Evolutionary conservation across 2,888 invertebrate genomes (phyloP).

Genomic region (Ormyrus thymus): DNA sequence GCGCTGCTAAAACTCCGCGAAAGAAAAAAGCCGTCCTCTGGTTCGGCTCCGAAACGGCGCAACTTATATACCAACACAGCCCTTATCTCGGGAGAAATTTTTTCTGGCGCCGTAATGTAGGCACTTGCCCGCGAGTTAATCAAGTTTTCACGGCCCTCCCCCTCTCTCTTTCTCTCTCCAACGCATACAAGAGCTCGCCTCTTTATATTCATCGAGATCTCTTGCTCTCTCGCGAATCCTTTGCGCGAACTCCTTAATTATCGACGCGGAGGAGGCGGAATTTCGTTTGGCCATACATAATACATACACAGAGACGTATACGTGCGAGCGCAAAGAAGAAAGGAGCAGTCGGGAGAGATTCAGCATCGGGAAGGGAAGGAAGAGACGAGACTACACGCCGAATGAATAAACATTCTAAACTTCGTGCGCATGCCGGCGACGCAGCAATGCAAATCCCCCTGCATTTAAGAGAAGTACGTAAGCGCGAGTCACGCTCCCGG

Average conservation of each 20-base stretch:
- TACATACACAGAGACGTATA: background rate
- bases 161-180: background rate
- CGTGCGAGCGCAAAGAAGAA: too few relatives aligned
- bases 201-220: constrained; percentile 35
- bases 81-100: constrained; percentile 48
- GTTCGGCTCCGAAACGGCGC: background rate
- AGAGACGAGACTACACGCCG: constrained; percentile 6
- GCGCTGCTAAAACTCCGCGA: constrained; percentile 30
- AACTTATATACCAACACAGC: background rate
- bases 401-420: constrained; percentile 53
- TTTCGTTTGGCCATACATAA: constrained; percentile 28
- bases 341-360: background rate
- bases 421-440: constrained; percentile 2
- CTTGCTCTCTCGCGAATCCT: constrained; percentile 2
- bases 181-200: background rate
- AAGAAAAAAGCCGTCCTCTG: constrained; percentile 26
- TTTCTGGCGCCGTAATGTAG: constrained; percentile 41
- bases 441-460: background rate
- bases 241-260: constrained; percentile 50
- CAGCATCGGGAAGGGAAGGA: constrained; percentile 5
- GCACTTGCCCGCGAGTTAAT: constrained; percentile 51
- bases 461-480: constrained; percentile 3
- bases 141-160: constrained; percentile 45
- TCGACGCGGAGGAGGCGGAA: constrained; percentile 43
- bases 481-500: constrained; percentile 39